These are phyloP conservation scores for Plecotus auritus DNA, from an alignment of 2,113 vertebrate genomes.

Conservation along the genomic window DNA sequence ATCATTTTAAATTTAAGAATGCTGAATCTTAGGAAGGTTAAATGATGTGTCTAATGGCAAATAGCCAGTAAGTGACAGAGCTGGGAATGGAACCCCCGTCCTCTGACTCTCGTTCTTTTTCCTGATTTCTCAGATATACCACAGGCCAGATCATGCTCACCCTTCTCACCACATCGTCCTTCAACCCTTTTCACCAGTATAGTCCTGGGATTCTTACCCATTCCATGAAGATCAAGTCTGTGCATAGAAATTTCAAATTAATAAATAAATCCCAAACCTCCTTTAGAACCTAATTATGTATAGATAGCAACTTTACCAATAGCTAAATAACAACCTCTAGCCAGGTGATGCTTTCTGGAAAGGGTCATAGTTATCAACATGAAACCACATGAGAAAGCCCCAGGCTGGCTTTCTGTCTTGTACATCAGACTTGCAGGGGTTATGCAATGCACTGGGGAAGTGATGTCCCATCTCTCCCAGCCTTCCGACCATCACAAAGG, in stretches of 20 bases:
- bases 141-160: rapidly evolving
- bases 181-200: rapidly evolving
- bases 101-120: rapidly evolving
- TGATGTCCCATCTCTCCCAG: background rate
- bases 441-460: rapidly evolving
- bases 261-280: background rate
- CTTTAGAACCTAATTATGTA: background rate
- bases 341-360: background rate
- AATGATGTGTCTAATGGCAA: background rate
- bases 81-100: background rate
- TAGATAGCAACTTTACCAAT: background rate
- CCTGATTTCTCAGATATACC: rapidly evolving
- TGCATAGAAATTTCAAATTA: background rate
- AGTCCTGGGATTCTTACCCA: background rate
- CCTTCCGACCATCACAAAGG: background rate
- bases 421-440: background rate
- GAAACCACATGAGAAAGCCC: background rate
- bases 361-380: background rate
- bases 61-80: background rate
- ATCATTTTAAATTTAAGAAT: background rate
- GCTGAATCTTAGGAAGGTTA: background rate
- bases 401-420: background rate
- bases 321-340: background rate
- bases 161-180: too few species aligned
- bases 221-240: background rate